These are phyloP conservation scores for Adelosebastes latens DNA, from an alignment of 2,797 vertebrate species.

Conservation along the genomic window DNA sequence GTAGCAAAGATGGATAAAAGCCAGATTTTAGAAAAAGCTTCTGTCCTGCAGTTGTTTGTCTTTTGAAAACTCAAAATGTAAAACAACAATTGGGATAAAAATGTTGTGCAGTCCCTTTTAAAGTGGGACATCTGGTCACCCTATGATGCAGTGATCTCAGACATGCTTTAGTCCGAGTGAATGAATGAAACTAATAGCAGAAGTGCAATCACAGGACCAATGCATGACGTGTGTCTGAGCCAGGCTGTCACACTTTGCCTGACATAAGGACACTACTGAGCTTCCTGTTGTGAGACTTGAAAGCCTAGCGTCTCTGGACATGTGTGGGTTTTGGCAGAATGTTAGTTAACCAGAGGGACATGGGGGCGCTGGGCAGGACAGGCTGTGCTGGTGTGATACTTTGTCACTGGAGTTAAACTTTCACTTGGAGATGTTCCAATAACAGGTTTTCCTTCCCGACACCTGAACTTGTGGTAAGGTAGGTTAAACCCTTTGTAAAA, in stretches of 20 bases:
- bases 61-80: no score
- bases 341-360: conserved; percentile 13
- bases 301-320: conserved; percentile 31
- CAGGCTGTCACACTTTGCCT: conserved; percentile 26
- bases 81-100: no score
- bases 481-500: no score
- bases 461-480: no score
- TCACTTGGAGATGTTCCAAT: not conserved
- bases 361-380: not conserved
- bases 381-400: conserved; percentile 31
- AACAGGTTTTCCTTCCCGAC: no score
- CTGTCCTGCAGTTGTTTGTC: no score
- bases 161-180: not conserved
- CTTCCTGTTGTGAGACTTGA: conserved; percentile 45
- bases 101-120: no score
- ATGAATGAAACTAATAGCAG: conserved; percentile 12
- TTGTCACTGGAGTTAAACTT: conserved; percentile 23
- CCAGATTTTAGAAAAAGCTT: no score
- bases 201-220: not conserved
- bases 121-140: no score
- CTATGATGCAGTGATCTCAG: not conserved
- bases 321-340: conserved; percentile 53
- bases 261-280: conserved; percentile 38
- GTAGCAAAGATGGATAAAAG: no score
- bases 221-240: conserved; percentile 11